These are phyloP conservation scores for Cyrtodaria siliqua DNA, from an alignment of 2,888 invertebrate species.

Conservation along the genomic window DNA sequence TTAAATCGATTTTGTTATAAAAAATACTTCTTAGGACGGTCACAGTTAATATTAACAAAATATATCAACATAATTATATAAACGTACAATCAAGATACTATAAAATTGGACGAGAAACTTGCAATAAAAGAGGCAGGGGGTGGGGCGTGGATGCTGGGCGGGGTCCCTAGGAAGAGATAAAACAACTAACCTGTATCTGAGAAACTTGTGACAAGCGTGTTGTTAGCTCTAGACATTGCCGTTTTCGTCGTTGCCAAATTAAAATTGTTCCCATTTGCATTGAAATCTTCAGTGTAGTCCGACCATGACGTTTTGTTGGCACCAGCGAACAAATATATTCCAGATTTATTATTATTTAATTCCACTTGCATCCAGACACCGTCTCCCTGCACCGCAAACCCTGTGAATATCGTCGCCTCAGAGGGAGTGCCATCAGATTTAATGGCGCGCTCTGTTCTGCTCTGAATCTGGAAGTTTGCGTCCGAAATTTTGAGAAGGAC, in stretches of 20 bases:
- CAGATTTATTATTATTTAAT: slow-evolving; percentile 28
- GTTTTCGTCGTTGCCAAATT: slow-evolving; percentile 4
- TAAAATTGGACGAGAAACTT: no score
- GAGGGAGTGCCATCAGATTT: slow-evolving; percentile 28
- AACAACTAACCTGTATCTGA: slow-evolving; percentile 15
- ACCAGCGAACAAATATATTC: slow-evolving; percentile 32
- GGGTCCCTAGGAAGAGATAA: no score
- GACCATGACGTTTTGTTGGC: not conserved
- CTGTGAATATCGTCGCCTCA: slow-evolving; percentile 54
- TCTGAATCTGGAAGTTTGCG: slow-evolving; percentile 34
- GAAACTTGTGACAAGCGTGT: slow-evolving; percentile 25
- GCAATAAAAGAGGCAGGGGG: no score
- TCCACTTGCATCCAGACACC: slow-evolving; percentile 52
- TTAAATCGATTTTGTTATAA: no score
- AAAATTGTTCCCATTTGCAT: slow-evolving; percentile 17
- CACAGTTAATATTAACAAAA: no score
- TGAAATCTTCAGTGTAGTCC: slow-evolving; percentile 30
- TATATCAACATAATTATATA: no score
- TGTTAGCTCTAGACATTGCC: slow-evolving; percentile 4
- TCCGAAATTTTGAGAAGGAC: slow-evolving; percentile 19
- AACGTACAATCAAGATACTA: no score
- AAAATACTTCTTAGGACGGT: no score
- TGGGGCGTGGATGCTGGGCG: no score
- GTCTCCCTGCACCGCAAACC: slow-evolving; percentile 30
- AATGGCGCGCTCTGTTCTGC: slow-evolving; percentile 35